Conservation (phyloP, 2,113 vertebrate species). For the Sceloporus tristichus region DNA sequence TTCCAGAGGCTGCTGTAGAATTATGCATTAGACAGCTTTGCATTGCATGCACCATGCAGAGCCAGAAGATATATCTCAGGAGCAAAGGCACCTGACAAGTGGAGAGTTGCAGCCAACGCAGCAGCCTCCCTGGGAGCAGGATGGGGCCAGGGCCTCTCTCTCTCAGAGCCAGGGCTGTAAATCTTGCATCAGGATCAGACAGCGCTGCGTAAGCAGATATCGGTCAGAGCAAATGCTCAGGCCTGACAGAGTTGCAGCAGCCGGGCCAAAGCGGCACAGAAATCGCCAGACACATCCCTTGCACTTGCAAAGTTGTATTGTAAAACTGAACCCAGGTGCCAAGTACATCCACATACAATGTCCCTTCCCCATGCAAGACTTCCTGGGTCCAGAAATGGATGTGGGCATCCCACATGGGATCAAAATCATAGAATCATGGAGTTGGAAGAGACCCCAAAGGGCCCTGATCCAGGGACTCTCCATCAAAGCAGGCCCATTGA, state of each 20-base stretch:
- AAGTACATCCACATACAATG: too few species aligned
- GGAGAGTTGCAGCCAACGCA: background rate
- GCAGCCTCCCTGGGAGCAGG: fast-evolving
- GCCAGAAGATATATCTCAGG: background rate
- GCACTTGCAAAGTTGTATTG: background rate
- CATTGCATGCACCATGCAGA: background rate
- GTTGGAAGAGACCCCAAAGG: too few species aligned
- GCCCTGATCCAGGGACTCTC: too few species aligned
- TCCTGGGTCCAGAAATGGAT: too few species aligned
- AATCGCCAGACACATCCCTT: background rate
- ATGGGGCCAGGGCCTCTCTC: fast-evolving
- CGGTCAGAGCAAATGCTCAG: fast-evolving
- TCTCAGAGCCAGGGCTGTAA: background rate
- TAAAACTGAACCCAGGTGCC: background rate
- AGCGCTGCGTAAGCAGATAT: background rate
- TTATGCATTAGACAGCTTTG: background rate
- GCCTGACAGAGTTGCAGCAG: background rate
- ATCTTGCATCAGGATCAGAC: fast-evolving
- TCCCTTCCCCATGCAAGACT: too few species aligned
- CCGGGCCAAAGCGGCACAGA: too few species aligned
- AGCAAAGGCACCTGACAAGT: background rate
- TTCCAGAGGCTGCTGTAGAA: background rate
- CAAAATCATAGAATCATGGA: too few species aligned
- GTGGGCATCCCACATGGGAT: too few species aligned
- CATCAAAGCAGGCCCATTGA: too few species aligned